phyloP scores from a whole-genome alignment of 2,888 invertebrate genomes.

The Amiota mariae region DNA sequence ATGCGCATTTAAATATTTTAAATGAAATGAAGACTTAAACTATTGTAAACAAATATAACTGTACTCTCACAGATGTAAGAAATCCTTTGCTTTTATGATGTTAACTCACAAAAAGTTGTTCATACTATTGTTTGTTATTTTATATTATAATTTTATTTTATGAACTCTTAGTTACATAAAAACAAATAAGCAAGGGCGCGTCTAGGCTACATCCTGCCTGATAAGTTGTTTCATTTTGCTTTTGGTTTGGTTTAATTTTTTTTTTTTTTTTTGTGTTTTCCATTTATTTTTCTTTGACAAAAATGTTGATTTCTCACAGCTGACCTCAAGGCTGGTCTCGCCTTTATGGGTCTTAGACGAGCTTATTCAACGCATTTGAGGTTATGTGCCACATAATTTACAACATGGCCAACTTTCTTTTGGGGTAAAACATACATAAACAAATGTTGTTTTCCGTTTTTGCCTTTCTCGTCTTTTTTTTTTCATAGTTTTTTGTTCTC shows the following conservation, averaged over 20 bases:
- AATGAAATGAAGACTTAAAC: neutral
- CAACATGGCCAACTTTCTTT: constrained; percentile 25
- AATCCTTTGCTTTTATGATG: too few relatives aligned
- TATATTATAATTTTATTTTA: too few relatives aligned
- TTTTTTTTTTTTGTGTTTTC: too few relatives aligned
- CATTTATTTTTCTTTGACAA: neutral
- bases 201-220: constrained; percentile 20
- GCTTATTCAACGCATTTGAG: neutral
- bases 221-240: neutral
- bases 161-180: neutral
- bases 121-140: too few relatives aligned
- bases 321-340: constrained; percentile 16
- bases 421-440: constrained; percentile 20
- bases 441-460: constrained; percentile 58
- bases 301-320: constrained; percentile 19
- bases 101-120: too few relatives aligned
- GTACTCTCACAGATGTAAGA: neutral
- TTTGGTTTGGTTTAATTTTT: neutral
- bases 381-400: constrained; percentile 48
- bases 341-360: neutral
- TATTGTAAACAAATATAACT: too few relatives aligned
- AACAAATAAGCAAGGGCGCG: neutral
- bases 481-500: neutral
- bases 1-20: too few relatives aligned
- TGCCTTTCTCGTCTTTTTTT: too few relatives aligned